Evolutionary conservation across 2,113 vertebrate genomes (phyloP).

Genomic region (Vidua macroura): DNA sequence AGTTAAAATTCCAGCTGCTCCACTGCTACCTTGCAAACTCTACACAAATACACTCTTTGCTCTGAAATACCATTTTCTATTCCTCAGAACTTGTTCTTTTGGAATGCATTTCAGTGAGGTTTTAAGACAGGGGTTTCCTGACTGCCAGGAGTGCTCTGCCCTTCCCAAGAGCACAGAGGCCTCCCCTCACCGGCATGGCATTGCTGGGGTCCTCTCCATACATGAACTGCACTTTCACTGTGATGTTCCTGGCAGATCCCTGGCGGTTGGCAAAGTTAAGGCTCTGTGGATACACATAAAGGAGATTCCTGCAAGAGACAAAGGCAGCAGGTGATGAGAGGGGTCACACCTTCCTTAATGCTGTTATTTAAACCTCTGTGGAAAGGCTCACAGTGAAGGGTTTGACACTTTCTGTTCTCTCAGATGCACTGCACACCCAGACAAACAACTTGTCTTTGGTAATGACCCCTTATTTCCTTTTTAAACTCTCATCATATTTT

Average conservation of each 20-base stretch:
- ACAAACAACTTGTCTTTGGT: background rate
- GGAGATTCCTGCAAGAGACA: conserved; percentile 85
- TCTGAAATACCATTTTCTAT: background rate
- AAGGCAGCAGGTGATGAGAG: background rate
- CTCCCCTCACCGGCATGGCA: conserved; percentile 88
- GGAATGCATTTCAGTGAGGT: background rate
- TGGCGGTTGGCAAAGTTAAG: conserved; percentile 98
- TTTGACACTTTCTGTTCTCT: background rate
- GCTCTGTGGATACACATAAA: conserved; percentile 96
- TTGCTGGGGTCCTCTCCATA: conserved; percentile 94
- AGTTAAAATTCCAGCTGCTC: background rate
- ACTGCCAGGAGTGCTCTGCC: background rate
- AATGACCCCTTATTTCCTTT: background rate
- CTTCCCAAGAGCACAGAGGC: background rate
- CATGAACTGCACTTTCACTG: conserved; percentile 99
- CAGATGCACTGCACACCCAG: background rate
- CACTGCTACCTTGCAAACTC: background rate
- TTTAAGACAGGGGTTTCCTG: background rate
- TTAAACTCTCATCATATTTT: background rate
- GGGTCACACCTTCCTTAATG: background rate
- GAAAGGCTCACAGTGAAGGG: background rate
- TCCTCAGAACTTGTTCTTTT: background rate
- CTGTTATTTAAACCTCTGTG: background rate
- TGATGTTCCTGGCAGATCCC: conserved; percentile 97
- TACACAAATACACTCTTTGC: background rate